Base-by-base conservation (phyloP, 2,113 vertebrate genomes). In the Sinosuthora webbiana region DNA sequence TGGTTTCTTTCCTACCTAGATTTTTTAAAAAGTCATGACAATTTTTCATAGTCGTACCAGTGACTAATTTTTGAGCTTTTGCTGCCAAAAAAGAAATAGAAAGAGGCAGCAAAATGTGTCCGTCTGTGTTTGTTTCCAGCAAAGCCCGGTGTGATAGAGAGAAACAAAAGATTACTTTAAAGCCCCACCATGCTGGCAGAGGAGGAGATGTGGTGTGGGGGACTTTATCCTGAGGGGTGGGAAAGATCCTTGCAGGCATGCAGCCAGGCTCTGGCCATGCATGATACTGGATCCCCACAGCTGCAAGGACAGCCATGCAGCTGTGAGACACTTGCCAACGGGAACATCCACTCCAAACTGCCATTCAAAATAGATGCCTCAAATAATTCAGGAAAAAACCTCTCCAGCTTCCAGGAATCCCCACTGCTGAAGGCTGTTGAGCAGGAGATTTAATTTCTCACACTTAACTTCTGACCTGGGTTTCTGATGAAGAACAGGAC, bases 11-110 rank as follows among this genome's bases (percentile, higher is more conserved):
- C 41, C 44, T 69, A 64, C 22, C n/a, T 76, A 78, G 7, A 37
- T 68, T 83, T 83, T 87, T 64, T 20, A 55, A 12, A 31, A 86
- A 86, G n/a, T 45, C 31, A 33, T 45, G 25, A 24, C 7, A 37
- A 30, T 44, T 77, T 77, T 74, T 63, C 50, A 44, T 13, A 42
- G 33, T 45, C 4, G 20, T 37, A 85, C 10, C 31, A 88, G 41
- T 57, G 50, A 83, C 49, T 85, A 62, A 87, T 55, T 71, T 82
- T 76, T 82, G 44, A 87, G 31, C 44, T 84, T 90, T 64, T 65
- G 19, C 23, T 90, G 45, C n/a, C 82, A 75, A 64, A 82, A 87
- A 71, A 39, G 33, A 75, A 50, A 45, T 7, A 74, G 28, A 74
- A 67, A 82, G 42, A 85, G 39, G 50, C 14, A 45, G 62, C 2